Conservation (phyloP, 2,113 vertebrate species). For the Atrichornis clamosus region DNA sequence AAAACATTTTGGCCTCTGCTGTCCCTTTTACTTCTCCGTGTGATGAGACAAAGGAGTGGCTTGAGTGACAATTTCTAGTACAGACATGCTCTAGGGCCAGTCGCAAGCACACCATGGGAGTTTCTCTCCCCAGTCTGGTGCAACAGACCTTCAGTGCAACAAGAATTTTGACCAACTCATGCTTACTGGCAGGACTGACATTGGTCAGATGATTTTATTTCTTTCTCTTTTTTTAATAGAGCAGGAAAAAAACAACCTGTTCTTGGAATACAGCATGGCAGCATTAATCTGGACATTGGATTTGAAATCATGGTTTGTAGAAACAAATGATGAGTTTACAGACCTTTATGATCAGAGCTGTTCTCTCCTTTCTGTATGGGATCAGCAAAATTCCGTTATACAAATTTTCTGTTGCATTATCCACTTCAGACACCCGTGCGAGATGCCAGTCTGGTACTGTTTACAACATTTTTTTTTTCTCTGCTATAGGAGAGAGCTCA, state of each 20-base stretch:
- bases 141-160: not conserved
- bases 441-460: not conserved
- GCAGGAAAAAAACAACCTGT: not conserved
- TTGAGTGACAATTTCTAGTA: not conserved
- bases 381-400: not conserved
- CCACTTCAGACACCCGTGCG: not conserved
- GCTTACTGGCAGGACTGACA: not conserved
- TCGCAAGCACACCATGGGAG: fast-evolving
- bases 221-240: not conserved
- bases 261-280: not conserved
- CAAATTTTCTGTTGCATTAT: not conserved
- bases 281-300: not conserved
- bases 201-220: not conserved
- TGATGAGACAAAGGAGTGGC: not conserved
- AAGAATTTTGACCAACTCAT: not conserved
- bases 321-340: not conserved
- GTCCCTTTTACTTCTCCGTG: not conserved
- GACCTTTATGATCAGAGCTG: not conserved
- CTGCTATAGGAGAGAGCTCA: not conserved
- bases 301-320: not conserved
- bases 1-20: not conserved
- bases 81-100: not conserved
- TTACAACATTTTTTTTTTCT: not conserved
- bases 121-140: not conserved
- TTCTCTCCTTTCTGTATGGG: not conserved